Evolutionary conservation across 2,888 invertebrate genomes (phyloP).

Genomic region (Drosophila engyochracea): DNA sequence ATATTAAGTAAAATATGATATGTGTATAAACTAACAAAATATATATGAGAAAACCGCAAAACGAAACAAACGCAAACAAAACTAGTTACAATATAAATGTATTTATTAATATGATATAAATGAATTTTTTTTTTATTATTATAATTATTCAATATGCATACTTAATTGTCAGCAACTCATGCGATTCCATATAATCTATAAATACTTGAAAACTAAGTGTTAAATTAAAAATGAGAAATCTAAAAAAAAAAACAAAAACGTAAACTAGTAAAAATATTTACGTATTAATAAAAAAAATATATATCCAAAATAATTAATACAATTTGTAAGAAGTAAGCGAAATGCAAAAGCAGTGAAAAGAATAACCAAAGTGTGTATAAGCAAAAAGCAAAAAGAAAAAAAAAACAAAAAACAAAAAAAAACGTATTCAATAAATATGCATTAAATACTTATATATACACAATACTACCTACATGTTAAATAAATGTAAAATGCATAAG

Average conservation of each 20-base stretch:
- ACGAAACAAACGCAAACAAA: constrained; percentile 35
- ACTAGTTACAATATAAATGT: constrained; percentile 74
- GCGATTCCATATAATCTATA: constrained; percentile 61
- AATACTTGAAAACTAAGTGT: constrained; percentile 40
- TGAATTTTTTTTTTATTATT: constrained; percentile 49
- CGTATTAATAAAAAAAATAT: constrained; percentile 37
- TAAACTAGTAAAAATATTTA: constrained; percentile 66
- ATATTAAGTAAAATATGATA: constrained; percentile 20
- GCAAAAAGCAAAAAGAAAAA: constrained; percentile 19
- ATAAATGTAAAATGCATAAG: constrained; percentile 63
- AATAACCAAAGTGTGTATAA: constrained; percentile 79
- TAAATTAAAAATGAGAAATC: constrained; percentile 28
- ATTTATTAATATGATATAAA: constrained; percentile 67
- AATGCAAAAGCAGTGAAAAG: constrained; percentile 56
- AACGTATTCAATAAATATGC: constrained; percentile 46
- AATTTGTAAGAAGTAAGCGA: constrained; percentile 35
- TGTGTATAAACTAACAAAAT: constrained; percentile 36
- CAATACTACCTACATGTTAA: constrained; percentile 73
- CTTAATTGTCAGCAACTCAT: constrained; percentile 70
- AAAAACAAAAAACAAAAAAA: constrained; percentile 8
- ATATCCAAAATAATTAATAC: constrained; percentile 18
- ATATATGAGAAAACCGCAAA: constrained; percentile 20
- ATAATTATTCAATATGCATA: constrained; percentile 60
- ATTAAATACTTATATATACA: constrained; percentile 51
- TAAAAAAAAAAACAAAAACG: constrained; percentile 5